phyloP scores from a whole-genome alignment of 2,113 vertebrate species.

The Paratilapia polleni region DNA sequence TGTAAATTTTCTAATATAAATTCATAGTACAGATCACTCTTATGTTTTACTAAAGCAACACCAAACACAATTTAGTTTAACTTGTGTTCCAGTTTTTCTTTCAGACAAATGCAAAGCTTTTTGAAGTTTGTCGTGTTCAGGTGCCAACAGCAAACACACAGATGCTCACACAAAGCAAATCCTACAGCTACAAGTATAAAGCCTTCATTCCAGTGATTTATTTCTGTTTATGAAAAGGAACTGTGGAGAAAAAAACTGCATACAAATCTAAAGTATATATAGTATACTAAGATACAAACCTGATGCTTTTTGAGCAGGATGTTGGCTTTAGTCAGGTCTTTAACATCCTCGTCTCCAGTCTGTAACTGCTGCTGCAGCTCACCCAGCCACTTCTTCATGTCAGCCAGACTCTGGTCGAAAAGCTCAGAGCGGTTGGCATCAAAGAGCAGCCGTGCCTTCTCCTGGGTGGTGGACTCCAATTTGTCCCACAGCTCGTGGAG shows the following conservation, averaged over 20 bases:
- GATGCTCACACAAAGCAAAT: constrained; percentile 9
- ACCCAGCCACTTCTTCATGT: constrained; percentile 88
- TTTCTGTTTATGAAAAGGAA: not conserved
- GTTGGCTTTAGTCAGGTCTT: constrained; percentile 91
- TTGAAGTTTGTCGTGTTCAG: not conserved
- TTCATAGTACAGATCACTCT: not conserved
- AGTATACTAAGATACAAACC: constrained; percentile 62
- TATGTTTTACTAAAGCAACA: not conserved
- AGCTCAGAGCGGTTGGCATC: constrained; percentile 89
- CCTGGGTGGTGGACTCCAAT: constrained; percentile 83
- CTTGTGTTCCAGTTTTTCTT: not conserved
- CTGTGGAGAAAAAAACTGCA: not conserved
- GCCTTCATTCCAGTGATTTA: not conserved
- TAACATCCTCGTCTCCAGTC: constrained; percentile 82
- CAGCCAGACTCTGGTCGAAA: constrained; percentile 84
- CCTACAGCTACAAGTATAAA: not conserved
- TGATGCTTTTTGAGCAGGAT: constrained; percentile 91
- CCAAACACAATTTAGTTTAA: not conserved
- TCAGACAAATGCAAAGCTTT: not conserved
- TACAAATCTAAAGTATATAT: not conserved
- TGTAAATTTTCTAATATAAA: not conserved
- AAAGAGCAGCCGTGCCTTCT: constrained; percentile 86
- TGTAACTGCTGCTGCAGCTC: constrained; percentile 86
- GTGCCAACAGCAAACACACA: constrained; percentile 4
- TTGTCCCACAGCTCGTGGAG: constrained; percentile 86